Conservation (phyloP, 2,113 vertebrate species). For the Columbina picui region DNA sequence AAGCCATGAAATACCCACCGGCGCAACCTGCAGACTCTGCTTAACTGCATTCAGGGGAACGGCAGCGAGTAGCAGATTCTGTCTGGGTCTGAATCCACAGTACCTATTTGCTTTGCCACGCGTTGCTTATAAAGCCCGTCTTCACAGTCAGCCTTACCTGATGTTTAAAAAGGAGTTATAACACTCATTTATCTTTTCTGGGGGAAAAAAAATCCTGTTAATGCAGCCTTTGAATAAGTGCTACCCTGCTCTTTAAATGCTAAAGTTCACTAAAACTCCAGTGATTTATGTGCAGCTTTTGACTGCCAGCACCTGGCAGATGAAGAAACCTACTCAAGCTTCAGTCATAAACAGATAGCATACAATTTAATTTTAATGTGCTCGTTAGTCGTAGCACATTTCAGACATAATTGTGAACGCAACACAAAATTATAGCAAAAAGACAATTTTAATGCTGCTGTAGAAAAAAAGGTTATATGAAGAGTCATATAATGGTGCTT, state of each 20-base stretch:
- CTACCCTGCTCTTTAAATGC: constrained; percentile 71
- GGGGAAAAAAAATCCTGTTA: not conserved
- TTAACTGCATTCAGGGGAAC: not conserved
- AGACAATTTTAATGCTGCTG: constrained; percentile 99
- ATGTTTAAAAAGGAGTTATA: constrained; percentile 45
- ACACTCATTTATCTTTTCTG: constrained; percentile 28
- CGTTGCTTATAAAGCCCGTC: not conserved
- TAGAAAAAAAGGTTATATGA: constrained; percentile 99
- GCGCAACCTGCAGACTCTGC: not conserved
- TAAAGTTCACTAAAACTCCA: constrained; percentile 80
- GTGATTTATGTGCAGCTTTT: constrained; percentile 77
- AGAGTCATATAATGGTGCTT: constrained; percentile 96
- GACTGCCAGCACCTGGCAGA: constrained; percentile 86
- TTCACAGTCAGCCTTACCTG: constrained; percentile 49
- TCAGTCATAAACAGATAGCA: constrained; percentile 87
- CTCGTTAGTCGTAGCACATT: constrained; percentile 90
- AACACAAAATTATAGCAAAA: constrained; percentile 95
- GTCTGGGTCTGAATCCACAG: not conserved
- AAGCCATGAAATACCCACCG: not conserved
- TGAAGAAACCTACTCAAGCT: constrained; percentile 83
- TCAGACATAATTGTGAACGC: constrained; percentile 85
- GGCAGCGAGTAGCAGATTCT: not conserved
- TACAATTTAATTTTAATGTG: constrained; percentile 91
- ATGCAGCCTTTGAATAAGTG: constrained; percentile 60
- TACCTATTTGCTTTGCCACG: not conserved